Evolutionary conservation across 2,113 vertebrate species (phyloP).

Genomic region (Plotosus lineatus): DNA sequence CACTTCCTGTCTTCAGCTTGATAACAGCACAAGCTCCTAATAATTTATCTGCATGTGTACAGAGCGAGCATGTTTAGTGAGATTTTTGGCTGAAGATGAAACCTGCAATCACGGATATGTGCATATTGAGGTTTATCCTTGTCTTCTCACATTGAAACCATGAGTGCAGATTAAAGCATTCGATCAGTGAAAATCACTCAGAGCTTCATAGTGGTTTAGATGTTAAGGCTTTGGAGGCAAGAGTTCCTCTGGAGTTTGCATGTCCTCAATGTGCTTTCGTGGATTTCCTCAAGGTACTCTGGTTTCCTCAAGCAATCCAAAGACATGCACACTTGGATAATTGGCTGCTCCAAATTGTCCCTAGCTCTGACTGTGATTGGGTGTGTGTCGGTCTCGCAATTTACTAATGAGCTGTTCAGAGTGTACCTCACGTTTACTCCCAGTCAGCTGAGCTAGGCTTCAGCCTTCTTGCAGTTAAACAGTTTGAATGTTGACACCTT

Average conservation of each 20-base stretch:
- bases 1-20: constrained; percentile 18
- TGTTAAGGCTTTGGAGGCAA: neutral
- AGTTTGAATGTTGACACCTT: neutral
- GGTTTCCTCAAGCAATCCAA: too few relatives aligned
- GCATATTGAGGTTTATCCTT: neutral
- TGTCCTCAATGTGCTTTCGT: too few relatives aligned
- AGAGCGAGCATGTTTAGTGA: neutral
- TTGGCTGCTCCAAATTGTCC: too few relatives aligned
- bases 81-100: neutral
- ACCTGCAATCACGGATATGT: neutral
- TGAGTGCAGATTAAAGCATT: neutral
- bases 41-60: neutral
- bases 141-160: neutral
- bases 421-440: too few relatives aligned
- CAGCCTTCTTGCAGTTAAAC: too few relatives aligned
- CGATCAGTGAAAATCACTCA: neutral
- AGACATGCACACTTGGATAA: too few relatives aligned
- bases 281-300: too few relatives aligned
- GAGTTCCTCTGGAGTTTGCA: too few relatives aligned
- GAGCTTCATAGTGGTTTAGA: neutral
- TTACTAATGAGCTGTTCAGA: too few relatives aligned
- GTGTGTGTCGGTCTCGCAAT: too few relatives aligned
- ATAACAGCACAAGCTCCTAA: neutral
- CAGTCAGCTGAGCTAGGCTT: too few relatives aligned
- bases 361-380: too few relatives aligned